Evolutionary conservation across 2,113 vertebrate species (phyloP), one percentile per base, ranked within the genome.

Genomic region (Syrrhaptes paradoxus): DNA sequence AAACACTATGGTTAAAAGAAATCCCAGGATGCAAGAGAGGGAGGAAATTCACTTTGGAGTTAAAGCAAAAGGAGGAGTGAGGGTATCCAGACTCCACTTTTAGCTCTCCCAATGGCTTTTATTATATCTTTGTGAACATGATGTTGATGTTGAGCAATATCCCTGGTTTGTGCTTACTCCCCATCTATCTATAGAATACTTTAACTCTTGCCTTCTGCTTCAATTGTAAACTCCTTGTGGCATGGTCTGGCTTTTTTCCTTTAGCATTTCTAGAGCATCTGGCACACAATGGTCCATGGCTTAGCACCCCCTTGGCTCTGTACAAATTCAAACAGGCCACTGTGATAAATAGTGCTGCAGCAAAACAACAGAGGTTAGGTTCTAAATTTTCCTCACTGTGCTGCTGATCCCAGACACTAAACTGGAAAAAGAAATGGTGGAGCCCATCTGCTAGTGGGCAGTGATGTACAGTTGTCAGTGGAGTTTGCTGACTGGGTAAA

Each of bases 401-500:
- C 38, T 71, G 38, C 82, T 80, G 20, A 17, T 80, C 34, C 57
- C 4, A 0, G 16, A 21, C 55, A 57, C 54, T 76, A 72, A 68
- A 89, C 21, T 68, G 70, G 83, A 78, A 88, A 59, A 68, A 93
- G 18, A 87, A 92, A 82, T 14, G 24, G 41, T 54, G 15, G 45
- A 84, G 61, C 19, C 45, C 63, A 75, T 55, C 85, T 95, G 85
- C 70, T 68, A 49, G 70, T 75, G 70, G 68, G 45, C 76, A 96
- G 75, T 7, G 22, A 86, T 3, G 10, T 34, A 71, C 2, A 11
- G 78, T 59, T 62, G 78, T 87, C 85, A 46, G 24, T 55, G 58
- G 43, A 90, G 82, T 87, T 89, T 94, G 90, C 95, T 96, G 96
- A 95, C 85, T 90, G 93, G 66, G 41, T 95, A 67, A 92, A 96